A percentile compares a stretch with the other conserved stretches of the same genome.
Evolutionary conservation across 2,113 vertebrate species (phyloP).

Genomic region (Anarhynchus alexandrinus): DNA sequence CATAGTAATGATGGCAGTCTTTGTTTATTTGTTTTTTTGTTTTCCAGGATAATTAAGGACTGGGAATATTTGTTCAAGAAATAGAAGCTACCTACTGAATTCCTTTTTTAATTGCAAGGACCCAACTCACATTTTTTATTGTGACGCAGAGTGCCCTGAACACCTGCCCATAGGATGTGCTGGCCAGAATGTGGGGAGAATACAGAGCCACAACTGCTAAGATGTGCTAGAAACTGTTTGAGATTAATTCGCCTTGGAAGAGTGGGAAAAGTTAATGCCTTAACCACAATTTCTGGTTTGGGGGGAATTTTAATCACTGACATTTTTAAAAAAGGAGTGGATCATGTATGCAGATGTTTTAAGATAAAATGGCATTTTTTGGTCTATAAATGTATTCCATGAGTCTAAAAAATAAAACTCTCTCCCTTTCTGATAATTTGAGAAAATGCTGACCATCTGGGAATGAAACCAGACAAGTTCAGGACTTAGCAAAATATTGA

Average conservation of each 20-base stretch:
- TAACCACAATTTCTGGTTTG: not conserved
- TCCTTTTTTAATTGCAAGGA: not conserved
- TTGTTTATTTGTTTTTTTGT: not conserved
- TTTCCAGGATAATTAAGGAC: not conserved
- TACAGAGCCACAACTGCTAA: not conserved
- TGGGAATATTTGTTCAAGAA: not conserved
- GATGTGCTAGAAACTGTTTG: not conserved
- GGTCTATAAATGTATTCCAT: not conserved
- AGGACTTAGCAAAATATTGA: not conserved
- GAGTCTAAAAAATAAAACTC: not conserved
- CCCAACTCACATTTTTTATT: not conserved
- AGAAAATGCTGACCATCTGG: not conserved
- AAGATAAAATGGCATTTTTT: not conserved
- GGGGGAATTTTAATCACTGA: not conserved
- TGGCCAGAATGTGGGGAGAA: not conserved
- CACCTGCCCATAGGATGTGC: not conserved
- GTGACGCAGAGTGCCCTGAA: not conserved
- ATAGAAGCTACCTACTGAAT: not conserved
- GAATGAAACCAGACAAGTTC: not conserved
- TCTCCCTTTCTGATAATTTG: not conserved
- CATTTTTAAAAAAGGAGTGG: not conserved
- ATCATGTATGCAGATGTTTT: not conserved
- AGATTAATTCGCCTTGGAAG: not conserved
- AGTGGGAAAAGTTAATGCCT: not conserved
- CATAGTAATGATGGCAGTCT: not conserved